phyloP scores from a whole-genome alignment of 2,888 invertebrate genomes.

The Drosophila diplacantha region DNA sequence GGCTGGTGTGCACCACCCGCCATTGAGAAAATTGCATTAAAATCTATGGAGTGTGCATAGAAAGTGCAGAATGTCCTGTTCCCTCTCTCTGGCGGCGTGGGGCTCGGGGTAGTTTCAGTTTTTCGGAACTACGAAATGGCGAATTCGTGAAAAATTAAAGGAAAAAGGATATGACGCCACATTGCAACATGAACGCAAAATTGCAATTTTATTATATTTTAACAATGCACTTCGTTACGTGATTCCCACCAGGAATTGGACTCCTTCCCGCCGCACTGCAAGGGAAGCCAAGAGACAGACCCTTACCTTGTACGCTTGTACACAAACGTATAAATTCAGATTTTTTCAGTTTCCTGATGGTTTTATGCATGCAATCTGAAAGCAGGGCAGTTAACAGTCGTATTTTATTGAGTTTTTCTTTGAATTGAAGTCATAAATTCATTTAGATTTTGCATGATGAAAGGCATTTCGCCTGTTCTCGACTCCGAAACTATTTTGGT shows the following conservation, averaged over 20 bases:
- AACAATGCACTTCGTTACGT: conserved; percentile 74
- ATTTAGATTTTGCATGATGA: conserved; percentile 47
- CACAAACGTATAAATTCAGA: conserved; percentile 2
- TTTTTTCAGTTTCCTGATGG: conserved; percentile 36
- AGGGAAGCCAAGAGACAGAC: conserved; percentile 29
- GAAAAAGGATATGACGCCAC: conserved; percentile 73
- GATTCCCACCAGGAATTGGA: conserved; percentile 71
- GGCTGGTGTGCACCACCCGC: conserved; percentile 11
- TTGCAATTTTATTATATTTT: conserved; percentile 73
- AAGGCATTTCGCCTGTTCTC: conserved; percentile 33
- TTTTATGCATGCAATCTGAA: conserved; percentile 45
- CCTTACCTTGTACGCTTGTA: conserved; percentile 28
- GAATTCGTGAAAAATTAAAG: conserved; percentile 73
- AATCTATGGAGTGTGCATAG: conserved; percentile 73
- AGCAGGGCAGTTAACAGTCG: conserved; percentile 42
- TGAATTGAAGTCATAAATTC: conserved; percentile 59
- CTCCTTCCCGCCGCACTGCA: conserved; percentile 30
- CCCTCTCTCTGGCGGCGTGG: neutral
- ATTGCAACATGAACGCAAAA: conserved; percentile 73
- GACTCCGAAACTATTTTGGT: conserved; percentile 40
- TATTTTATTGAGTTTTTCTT: conserved; percentile 54
- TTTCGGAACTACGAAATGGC: conserved; percentile 72
- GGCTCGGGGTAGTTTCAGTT: conserved; percentile 48
- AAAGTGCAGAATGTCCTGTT: conserved; percentile 40
- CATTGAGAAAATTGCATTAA: conserved; percentile 69